Evolutionary conservation across 2,888 invertebrate genomes (phyloP).

Genomic region (Ochropacha duplaris): DNA sequence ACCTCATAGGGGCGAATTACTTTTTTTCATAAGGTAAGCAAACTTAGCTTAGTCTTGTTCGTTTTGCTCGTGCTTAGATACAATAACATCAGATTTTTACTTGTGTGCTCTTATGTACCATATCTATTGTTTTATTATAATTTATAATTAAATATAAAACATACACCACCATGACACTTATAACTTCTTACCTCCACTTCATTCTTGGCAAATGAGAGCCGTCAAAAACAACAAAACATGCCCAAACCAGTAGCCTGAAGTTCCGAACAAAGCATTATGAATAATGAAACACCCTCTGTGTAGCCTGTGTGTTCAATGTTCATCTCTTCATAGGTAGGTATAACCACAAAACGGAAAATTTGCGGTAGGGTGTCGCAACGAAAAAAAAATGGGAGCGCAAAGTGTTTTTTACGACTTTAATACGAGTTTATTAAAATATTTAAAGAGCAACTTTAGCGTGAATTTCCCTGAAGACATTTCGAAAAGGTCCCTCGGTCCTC

Average conservation of each 20-base stretch:
- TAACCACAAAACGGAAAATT: conserved; percentile 51
- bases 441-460: conserved; percentile 75
- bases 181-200: neutral
- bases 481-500: conserved; percentile 60
- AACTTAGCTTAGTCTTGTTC: no score
- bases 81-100: no score
- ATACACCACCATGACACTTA: neutral
- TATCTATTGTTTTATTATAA: neutral
- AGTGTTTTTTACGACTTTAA: conserved; percentile 81
- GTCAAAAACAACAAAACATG: conserved; percentile 68
- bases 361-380: conserved; percentile 53
- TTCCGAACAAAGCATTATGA: conserved; percentile 77
- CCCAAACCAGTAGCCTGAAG: conserved; percentile 60
- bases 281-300: conserved; percentile 75
- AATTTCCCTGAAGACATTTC: conserved; percentile 79
- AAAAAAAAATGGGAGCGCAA: conserved; percentile 64
- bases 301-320: conserved; percentile 35
- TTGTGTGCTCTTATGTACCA: neutral
- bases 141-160: neutral
- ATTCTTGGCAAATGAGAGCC: conserved; percentile 40
- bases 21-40: no score
- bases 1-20: no score
- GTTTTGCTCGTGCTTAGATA: no score
- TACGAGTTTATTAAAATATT: conserved; percentile 82
- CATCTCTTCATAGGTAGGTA: conserved; percentile 13